These are phyloP conservation scores for Entomobrya proxima DNA, from an alignment of 2,888 invertebrate species.

Conservation along the genomic window DNA sequence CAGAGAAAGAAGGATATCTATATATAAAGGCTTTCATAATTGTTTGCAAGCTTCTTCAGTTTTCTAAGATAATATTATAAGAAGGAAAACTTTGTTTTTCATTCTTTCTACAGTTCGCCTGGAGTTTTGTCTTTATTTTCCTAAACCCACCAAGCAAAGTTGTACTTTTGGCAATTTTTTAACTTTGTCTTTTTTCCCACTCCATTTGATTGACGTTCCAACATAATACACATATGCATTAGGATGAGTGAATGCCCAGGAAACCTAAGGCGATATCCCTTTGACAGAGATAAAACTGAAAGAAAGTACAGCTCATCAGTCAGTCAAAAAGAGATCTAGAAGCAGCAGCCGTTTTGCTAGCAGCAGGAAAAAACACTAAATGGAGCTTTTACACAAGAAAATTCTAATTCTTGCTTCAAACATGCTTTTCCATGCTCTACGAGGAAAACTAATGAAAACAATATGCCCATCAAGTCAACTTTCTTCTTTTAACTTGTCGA, in stretches of 20 bases:
- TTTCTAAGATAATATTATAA: too few relatives aligned
- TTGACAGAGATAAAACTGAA: not conserved
- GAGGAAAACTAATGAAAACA: conserved; percentile 23
- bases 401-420: not conserved
- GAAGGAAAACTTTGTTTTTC: too few relatives aligned
- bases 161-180: too few relatives aligned
- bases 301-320: not conserved
- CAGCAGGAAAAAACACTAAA: not conserved
- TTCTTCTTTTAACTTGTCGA: too few relatives aligned
- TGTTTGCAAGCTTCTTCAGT: too few relatives aligned
- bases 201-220: not conserved
- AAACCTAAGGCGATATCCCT: too few relatives aligned
- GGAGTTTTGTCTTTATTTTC: too few relatives aligned
- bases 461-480: not conserved
- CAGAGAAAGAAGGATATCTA: too few relatives aligned
- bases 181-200: not conserved
- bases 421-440: not conserved
- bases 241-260: too few relatives aligned
- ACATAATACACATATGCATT: not conserved
- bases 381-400: not conserved
- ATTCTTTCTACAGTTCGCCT: too few relatives aligned
- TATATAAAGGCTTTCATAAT: too few relatives aligned
- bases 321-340: not conserved
- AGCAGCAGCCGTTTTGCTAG: not conserved
- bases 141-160: too few relatives aligned